Conservation (phyloP, 2,797 vertebrate genomes). For the Liparis tanakae region DNA sequence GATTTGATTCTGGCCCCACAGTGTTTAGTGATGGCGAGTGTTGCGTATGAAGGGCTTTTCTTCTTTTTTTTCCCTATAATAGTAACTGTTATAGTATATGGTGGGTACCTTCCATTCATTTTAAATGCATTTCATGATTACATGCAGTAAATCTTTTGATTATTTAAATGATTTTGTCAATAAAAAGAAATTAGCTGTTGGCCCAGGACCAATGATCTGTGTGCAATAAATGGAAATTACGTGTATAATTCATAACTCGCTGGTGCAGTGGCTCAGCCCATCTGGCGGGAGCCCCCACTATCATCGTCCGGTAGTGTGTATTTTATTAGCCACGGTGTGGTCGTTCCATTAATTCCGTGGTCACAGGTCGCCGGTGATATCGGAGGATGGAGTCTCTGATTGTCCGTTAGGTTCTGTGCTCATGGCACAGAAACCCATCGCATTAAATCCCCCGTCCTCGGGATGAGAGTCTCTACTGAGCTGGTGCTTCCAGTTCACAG, state of each 20-base stretch:
- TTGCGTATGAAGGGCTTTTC: neutral
- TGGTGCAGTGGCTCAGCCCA: constrained; percentile 10
- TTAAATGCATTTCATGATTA: neutral
- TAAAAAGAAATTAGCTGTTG: neutral
- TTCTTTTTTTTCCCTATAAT: neutral
- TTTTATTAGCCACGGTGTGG: constrained; percentile 28
- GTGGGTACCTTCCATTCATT: neutral
- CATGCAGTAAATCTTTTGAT: constrained; percentile 3
- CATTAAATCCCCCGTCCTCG: constrained; percentile 54
- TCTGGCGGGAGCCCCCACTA: neutral
- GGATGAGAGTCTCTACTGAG: constrained; percentile 48
- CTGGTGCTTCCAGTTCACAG: constrained; percentile 40
- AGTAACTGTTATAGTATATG: neutral
- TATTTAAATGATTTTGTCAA: neutral
- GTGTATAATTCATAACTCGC: constrained; percentile 18
- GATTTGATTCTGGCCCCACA: too few species aligned
- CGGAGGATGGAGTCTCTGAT: constrained; percentile 39
- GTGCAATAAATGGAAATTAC: constrained; percentile 3
- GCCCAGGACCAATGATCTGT: neutral
- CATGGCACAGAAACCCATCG: constrained; percentile 49
- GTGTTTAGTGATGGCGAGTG: neutral
- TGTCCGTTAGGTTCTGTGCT: constrained; percentile 39
- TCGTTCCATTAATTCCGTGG: constrained; percentile 47
- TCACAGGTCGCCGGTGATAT: constrained; percentile 25
- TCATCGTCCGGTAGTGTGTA: constrained; percentile 4